A percentile compares a stretch with the other conserved stretches of the same genome.
Conservation (phyloP, 2,888 invertebrate species). For the Drosophila cracens region DNA sequence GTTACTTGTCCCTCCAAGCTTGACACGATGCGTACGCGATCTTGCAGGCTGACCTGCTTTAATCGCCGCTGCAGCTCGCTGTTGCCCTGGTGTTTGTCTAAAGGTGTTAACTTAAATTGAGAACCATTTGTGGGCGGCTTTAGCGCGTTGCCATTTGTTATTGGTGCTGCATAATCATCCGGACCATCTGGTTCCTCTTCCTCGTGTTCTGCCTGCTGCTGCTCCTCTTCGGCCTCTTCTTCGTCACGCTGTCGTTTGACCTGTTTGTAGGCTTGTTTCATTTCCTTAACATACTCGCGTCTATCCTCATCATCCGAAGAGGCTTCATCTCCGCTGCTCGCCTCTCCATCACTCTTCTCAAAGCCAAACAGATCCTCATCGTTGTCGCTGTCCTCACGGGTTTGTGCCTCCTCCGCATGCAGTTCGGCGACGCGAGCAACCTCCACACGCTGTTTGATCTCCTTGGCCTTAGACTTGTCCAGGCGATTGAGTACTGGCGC, state of each 20-base stretch:
- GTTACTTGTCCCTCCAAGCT: conserved; percentile 84
- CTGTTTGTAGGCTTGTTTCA: conserved; percentile 89
- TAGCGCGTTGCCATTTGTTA: conserved; percentile 30
- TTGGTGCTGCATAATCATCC: conserved; percentile 31
- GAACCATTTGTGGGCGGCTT: conserved; percentile 26
- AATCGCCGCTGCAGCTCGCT: conserved; percentile 59
- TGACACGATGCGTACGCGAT: conserved; percentile 88
- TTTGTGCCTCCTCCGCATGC: conserved; percentile 82
- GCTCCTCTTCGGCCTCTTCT: conserved; percentile 72
- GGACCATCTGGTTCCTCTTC: conserved; percentile 63
- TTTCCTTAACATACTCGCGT: conserved; percentile 91
- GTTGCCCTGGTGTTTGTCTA: conserved; percentile 86
- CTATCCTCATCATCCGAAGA: conserved; percentile 92
- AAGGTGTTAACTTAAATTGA: conserved; percentile 87
- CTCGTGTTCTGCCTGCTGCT: conserved; percentile 74
- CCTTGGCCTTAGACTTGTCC: conserved; percentile 89
- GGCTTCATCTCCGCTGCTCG: conserved; percentile 85
- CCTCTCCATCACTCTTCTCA: conserved; percentile 83
- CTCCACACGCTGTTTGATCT: conserved; percentile 86
- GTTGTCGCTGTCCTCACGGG: conserved; percentile 83
- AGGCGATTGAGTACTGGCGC: conserved; percentile 95
- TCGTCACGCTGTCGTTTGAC: conserved; percentile 83
- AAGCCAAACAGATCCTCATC: conserved; percentile 85
- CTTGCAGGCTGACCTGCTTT: conserved; percentile 87
- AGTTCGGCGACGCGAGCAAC: conserved; percentile 86